Percentiles rank a stretch among this genome's conserved stretches.
These are phyloP conservation scores for Lophochroa leadbeateri DNA, from an alignment of 2,113 vertebrate species.

Conservation along the genomic window DNA sequence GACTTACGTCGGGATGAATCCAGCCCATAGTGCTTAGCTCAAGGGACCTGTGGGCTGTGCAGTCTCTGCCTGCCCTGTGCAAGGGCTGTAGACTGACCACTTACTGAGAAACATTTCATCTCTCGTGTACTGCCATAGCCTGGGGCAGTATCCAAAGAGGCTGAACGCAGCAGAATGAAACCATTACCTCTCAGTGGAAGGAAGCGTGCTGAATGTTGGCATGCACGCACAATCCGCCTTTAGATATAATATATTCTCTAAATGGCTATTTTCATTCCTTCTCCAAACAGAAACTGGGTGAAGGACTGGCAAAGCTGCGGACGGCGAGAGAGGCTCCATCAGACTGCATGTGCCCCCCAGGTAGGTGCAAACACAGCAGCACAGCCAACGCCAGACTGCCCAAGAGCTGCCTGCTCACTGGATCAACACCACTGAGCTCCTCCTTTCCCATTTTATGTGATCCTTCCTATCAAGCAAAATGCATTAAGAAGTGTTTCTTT, in stretches of 20 bases:
- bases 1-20: neutral
- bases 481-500: neutral
- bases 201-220: neutral
- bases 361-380: conserved; percentile 64
- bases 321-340: conserved; percentile 79
- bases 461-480: neutral
- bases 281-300: conserved; percentile 79
- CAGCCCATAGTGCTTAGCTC: neutral
- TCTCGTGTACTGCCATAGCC: neutral
- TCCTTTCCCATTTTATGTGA: neutral
- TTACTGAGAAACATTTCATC: neutral
- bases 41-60: neutral
- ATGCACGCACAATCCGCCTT: fast-evolving
- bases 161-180: neutral
- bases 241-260: neutral
- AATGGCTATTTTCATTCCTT: neutral
- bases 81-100: no score
- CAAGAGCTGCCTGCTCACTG: fast-evolving
- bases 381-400: neutral
- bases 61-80: neutral
- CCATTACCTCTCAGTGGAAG: neutral
- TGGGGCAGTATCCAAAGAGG: neutral
- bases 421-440: fast-evolving
- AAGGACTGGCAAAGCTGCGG: conserved; percentile 81
- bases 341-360: conserved; percentile 90